phyloP scores from a whole-genome alignment of 2,888 invertebrate species.

The Leptopilina syphax region DNA sequence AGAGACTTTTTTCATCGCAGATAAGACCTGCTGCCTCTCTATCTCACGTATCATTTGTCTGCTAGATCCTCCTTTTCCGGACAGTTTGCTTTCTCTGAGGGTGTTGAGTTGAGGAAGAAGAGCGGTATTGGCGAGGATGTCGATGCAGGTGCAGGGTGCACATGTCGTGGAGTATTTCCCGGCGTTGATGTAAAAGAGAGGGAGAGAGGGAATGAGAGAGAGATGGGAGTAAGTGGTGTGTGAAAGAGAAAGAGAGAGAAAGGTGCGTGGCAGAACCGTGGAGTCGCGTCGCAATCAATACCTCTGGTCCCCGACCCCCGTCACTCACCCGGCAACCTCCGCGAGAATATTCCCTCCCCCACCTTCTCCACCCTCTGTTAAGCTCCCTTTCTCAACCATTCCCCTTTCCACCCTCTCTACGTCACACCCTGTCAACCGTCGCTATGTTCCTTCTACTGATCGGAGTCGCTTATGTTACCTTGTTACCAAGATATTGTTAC shows the following conservation, averaged over 20 bases:
- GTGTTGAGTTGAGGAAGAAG: slow-evolving; percentile 35
- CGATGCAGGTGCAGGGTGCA: slow-evolving; percentile 47
- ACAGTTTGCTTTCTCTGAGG: slow-evolving; percentile 33
- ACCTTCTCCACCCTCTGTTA: slow-evolving; percentile 52
- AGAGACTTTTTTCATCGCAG: background rate
- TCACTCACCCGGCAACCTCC: slow-evolving; percentile 72
- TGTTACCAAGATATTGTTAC: slow-evolving; percentile 30
- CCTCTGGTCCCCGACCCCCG: slow-evolving; percentile 72
- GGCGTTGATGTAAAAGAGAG: slow-evolving; percentile 52
- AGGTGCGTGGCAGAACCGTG: slow-evolving; percentile 60
- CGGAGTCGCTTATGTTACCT: slow-evolving; percentile 32
- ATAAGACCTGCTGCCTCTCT: slow-evolving; percentile 7
- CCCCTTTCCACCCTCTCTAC: slow-evolving; percentile 50
- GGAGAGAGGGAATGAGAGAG: slow-evolving; percentile 21
- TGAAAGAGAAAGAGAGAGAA: slow-evolving; percentile 41
- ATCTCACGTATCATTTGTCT: slow-evolving; percentile 29
- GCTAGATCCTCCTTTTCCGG: slow-evolving; percentile 20
- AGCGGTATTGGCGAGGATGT: slow-evolving; percentile 38
- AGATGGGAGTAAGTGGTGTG: slow-evolving; percentile 31
- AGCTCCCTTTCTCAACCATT: slow-evolving; percentile 51
- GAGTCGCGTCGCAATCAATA: slow-evolving; percentile 71
- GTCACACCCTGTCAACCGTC: slow-evolving; percentile 49
- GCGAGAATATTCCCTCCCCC: slow-evolving; percentile 60
- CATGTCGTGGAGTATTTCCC: slow-evolving; percentile 48
- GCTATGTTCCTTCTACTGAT: slow-evolving; percentile 34